Base-by-base conservation (phyloP, 2,113 vertebrate species). In the Lepus timidus region DNA sequence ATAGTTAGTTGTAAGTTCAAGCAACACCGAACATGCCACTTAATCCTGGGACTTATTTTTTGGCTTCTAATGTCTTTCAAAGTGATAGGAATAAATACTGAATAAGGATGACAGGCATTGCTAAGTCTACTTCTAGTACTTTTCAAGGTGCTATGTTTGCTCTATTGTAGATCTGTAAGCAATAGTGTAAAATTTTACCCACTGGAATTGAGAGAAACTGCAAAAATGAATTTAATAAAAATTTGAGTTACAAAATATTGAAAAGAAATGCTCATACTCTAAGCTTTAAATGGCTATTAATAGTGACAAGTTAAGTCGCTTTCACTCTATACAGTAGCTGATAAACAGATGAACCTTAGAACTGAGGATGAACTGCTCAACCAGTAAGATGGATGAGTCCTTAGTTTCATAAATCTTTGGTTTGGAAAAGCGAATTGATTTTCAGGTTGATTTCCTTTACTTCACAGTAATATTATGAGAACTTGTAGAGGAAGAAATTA, bases 1-100 rank as follows among this genome's bases (percentile, higher is more conserved):
- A 97, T 95, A 96, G 96, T 95, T 95, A 91, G 92, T 88, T 97
- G 6, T 97, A 95, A 96, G 80, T 93, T 97, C 87, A 91, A 33
- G 95, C 92, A 90, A 68, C 96, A 88, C 86, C 6, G 55, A 92
- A 81, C 23, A 14, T 88, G 90, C 85, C 31, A 5, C 88, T 97
- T 85, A 78, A 76, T 97, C 94, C 67, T 81, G 39, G 44, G 31
- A 94, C 92, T 97, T 97, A 86, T 62, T 94, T 87, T 96, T 96
- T 94, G 80, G 87, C 61, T 87, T 97, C 7, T 85, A 80, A 16
- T 73, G 55, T 82, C 83, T 97, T 96, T 95, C 55, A 82, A 92
- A 96, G 75, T 78, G 93, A 55, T 74, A 95, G n/a, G 79, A 96
- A 62, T 91, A 87, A 95, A 85, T 85, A 95, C 33, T 85, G 78